Base-by-base conservation (phyloP, 1,140 invertebrate genomes). In the Trichonephila clavipes region DNA sequence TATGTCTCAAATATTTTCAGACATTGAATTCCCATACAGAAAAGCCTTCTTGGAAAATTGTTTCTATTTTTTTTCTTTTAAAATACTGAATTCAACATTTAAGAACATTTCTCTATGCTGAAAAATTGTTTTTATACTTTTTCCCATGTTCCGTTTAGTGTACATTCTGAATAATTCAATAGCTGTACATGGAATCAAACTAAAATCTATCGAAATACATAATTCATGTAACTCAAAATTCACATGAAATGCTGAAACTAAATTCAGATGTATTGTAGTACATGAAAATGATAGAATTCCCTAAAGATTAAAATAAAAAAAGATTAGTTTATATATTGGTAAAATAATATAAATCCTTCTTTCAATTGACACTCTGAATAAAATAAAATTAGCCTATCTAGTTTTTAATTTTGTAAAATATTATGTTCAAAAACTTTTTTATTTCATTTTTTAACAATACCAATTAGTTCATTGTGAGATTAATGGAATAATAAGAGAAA, bases 201-300 rank as follows among this genome's bases (percentile, higher is more conserved):
- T 85, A 85, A 59, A 59, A 85, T 85, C 82, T 18, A 85, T 85
- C 51, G 24, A 59, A 85, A 85, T 85, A 44, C 82, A 19, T 58
- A 85, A 85, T 85, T 19, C 10, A 44, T n/a, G 61, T 58, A 85
- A n/a, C n/a, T 85, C 82, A 24, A 59, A 85, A 19, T 24, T 58
- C 51, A 24, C n/a, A 10, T 19, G 21, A n/a, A 66, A 66, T 10
- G n/a, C 21, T n/a, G 19, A 66, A 66, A 66, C 8, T 66, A 8
- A 19, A n/a, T 66, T 8, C 5, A 66, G 19, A 21, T 66, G 19
- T 21, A 66, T n/a, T 66, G 64, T 40, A 40, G 34, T 19, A 66
- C 64, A 6, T n/a, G 19, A 66, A n/a, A 66, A 66, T 66, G 64
- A 8, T n/a, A 18, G 5, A 66, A 66, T 66, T 66, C 2, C 14